A percentile compares a stretch with the other conserved stretches of the same genome.
These are phyloP conservation scores for Tonatia bakeri DNA, from an alignment of 2,113 vertebrate genomes.

Conservation along the genomic window DNA sequence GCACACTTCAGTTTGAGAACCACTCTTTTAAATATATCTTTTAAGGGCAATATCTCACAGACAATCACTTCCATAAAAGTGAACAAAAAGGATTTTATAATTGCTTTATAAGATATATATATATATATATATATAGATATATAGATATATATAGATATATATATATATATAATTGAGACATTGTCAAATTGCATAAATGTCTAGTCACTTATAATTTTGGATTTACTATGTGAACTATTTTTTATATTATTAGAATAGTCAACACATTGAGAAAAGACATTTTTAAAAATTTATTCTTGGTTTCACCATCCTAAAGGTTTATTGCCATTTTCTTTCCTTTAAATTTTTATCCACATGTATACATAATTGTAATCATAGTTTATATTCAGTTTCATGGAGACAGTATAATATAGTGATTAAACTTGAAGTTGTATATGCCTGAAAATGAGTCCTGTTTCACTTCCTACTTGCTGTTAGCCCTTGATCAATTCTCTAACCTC, in stretches of 20 bases:
- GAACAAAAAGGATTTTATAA: not conserved
- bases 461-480: not conserved
- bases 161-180: not conserved
- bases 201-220: not conserved
- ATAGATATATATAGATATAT: no score
- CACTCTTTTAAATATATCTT: constrained; percentile 10
- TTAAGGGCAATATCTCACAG: not conserved
- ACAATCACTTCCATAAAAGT: constrained; percentile 8
- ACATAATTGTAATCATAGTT: not conserved
- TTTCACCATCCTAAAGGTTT: not conserved
- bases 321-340: not conserved
- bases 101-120: constrained; percentile 2
- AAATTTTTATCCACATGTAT: not conserved
- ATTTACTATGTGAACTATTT: constrained; percentile 18
- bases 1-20: not conserved
- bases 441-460: not conserved
- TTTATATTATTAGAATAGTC: not conserved
- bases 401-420: not conserved
- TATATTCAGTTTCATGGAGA: not conserved
- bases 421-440: not conserved
- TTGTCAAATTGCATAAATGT: not conserved
- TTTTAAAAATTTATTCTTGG: not conserved
- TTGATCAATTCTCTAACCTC: not conserved
- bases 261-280: not conserved
- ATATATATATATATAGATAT: constrained; percentile 30